phyloP scores from a whole-genome alignment of 1,140 invertebrate genomes.

The Zeugodacus cucurbitae region DNA sequence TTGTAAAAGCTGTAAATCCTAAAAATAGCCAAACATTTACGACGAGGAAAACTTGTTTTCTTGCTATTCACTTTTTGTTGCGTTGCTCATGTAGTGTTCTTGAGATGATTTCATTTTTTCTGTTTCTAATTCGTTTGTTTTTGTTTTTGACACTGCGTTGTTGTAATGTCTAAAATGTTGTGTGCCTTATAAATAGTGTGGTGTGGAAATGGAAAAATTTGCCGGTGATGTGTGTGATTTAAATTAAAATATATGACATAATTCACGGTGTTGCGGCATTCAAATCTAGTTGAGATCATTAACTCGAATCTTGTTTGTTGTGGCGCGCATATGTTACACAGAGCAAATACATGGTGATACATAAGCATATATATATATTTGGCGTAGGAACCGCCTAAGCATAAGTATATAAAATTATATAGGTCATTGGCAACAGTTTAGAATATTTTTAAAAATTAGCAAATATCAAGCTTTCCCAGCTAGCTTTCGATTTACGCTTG shows the following conservation, averaged over 20 bases:
- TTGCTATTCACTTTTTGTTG: neutral
- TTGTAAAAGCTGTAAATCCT: neutral
- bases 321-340: neutral
- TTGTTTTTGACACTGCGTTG: neutral
- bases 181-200: neutral
- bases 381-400: no score
- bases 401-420: neutral
- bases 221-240: neutral
- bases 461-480: no score
- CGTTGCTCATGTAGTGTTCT: neutral
- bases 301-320: neutral
- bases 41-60: slow-evolving; percentile 7
- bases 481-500: no score
- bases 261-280: neutral
- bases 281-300: slow-evolving; percentile 25
- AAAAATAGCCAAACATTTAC: neutral
- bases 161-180: neutral
- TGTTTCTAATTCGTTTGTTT: neutral
- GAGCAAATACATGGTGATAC: neutral
- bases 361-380: no score
- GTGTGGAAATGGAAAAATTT: neutral
- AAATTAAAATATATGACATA: slow-evolving; percentile 34
- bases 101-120: slow-evolving; percentile 32
- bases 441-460: no score
- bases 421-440: neutral